These are phyloP conservation scores for Pogonomyrmex barbatus DNA, from an alignment of 1,140 invertebrate genomes.

Conservation along the genomic window DNA sequence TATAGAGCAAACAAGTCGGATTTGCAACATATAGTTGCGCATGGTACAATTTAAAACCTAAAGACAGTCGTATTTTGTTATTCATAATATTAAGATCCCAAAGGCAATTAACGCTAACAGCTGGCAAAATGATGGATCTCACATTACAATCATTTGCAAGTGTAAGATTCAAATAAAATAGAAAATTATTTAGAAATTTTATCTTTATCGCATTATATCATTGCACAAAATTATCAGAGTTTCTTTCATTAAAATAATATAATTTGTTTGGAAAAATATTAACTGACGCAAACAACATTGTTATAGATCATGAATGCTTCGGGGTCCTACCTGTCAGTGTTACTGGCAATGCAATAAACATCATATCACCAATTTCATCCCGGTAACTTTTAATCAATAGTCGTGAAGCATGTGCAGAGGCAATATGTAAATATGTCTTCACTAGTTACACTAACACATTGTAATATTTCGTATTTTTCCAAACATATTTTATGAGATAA, in stretches of 20 bases:
- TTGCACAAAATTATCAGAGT: neutral
- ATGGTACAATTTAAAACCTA: conserved; percentile 62
- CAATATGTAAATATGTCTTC: conserved; percentile 6
- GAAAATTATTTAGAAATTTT: neutral
- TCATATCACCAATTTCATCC: neutral
- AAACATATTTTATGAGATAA: neutral
- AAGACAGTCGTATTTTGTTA: conserved; percentile 48
- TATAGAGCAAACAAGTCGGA: conserved; percentile 43
- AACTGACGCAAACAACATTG: neutral
- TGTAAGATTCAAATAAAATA: conserved; percentile 44
- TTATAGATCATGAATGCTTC: conserved; percentile 69
- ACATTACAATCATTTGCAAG: conserved; percentile 60
- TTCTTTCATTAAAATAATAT: neutral
- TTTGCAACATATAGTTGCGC: conserved; percentile 36
- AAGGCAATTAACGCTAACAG: conserved; percentile 54
- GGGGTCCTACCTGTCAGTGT: conserved; percentile 64
- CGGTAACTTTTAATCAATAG: conserved; percentile 10
- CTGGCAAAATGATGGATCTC: conserved; percentile 64
- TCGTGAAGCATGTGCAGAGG: neutral
- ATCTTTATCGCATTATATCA: neutral
- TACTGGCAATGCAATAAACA: conserved; percentile 60
- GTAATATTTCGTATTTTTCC: conserved; percentile 7
- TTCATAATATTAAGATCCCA: conserved; percentile 59
- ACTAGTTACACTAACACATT: conserved; percentile 26
- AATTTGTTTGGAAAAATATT: neutral